phyloP scores from a whole-genome alignment of 1,140 invertebrate genomes.

The Heliconius melpomene region DNA sequence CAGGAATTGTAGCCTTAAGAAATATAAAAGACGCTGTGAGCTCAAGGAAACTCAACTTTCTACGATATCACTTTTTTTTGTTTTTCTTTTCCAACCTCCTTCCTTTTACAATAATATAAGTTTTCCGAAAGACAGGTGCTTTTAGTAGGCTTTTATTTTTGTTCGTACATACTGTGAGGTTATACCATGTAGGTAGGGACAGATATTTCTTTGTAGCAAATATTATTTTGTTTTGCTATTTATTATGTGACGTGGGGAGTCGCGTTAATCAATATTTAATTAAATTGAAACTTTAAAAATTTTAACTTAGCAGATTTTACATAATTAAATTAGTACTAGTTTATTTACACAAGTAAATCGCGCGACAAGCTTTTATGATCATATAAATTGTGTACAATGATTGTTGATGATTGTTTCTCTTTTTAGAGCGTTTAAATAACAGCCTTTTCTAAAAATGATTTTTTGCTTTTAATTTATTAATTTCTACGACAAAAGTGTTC shows the following conservation, averaged over 20 bases:
- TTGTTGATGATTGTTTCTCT: no score
- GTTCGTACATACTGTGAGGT: not conserved
- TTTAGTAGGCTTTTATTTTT: constrained; percentile 40
- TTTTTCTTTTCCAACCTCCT: constrained; percentile 46
- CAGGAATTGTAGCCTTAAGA: constrained; percentile 77
- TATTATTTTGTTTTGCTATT: not conserved
- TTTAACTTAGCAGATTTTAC: no score
- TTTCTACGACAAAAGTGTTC: no score
- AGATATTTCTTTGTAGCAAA: not conserved
- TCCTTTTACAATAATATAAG: constrained; percentile 60
- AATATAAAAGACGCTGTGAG: constrained; percentile 76
- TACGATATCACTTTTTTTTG: constrained; percentile 61
- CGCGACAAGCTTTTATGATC: no score
- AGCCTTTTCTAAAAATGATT: no score
- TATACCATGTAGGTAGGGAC: not conserved
- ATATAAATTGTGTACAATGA: no score
- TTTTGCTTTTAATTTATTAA: no score
- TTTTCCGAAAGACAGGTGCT: constrained; percentile 49
- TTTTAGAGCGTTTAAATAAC: no score
- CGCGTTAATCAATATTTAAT: no score
- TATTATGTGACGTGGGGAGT: not conserved
- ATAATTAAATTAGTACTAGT: no score
- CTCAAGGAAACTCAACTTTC: constrained; percentile 66
- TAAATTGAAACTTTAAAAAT: no score
- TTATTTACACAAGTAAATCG: no score